Conservation (phyloP, 2,113 vertebrate genomes). For the Okapia johnstoni region DNA sequence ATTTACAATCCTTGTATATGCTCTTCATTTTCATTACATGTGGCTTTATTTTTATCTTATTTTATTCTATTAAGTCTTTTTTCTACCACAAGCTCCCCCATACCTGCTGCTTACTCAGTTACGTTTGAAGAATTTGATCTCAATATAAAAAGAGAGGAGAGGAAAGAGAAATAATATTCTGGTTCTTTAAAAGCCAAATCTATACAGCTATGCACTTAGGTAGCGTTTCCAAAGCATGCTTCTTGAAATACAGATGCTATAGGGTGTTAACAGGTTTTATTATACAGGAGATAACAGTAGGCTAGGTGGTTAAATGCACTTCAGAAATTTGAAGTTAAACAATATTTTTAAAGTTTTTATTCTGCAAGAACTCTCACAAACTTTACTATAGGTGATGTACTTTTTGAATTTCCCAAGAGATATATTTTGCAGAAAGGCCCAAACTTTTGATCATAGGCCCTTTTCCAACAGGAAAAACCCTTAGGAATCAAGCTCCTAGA, state of each 20-base stretch:
- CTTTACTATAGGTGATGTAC: not conserved
- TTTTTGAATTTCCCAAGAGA: not conserved
- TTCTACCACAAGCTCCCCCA: not conserved
- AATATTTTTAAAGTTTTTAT: not conserved
- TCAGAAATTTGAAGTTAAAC: not conserved
- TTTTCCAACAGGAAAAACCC: constrained; percentile 10
- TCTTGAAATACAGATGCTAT: no score
- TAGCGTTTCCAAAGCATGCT: not conserved
- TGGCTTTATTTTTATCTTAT: not conserved
- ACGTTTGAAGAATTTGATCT: constrained; percentile 16
- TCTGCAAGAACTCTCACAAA: not conserved
- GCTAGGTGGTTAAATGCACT: not conserved
- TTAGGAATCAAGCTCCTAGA: not conserved
- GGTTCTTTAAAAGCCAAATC: not conserved
- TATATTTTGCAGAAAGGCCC: not conserved
- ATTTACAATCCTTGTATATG: not conserved
- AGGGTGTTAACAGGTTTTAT: not conserved
- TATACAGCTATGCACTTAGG: not conserved
- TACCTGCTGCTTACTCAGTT: not conserved
- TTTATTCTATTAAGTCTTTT: not conserved
- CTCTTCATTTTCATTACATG: not conserved
- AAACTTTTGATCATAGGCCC: not conserved
- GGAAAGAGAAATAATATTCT: not conserved
- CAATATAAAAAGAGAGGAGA: not conserved
- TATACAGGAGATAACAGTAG: not conserved